Evolutionary conservation across 2,888 invertebrate species (phyloP).

Genomic region (Rosalia funebris): DNA sequence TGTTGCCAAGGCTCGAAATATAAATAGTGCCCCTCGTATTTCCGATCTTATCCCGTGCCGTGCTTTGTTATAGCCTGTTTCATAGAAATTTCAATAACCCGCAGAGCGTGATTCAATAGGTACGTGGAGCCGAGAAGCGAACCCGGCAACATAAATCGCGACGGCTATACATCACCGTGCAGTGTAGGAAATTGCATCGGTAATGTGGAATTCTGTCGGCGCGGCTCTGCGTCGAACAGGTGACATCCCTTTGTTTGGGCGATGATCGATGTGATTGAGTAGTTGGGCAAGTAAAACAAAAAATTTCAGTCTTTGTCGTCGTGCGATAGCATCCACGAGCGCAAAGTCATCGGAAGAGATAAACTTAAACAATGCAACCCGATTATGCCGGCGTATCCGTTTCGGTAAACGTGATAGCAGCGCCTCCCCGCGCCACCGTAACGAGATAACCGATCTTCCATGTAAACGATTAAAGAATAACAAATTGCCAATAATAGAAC

Average conservation of each 20-base stretch:
- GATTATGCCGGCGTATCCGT: neutral
- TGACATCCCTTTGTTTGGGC: conserved; percentile 44
- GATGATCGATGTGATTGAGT: conserved; percentile 43
- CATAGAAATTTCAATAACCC: conserved; percentile 34
- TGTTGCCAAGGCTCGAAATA: too few species aligned
- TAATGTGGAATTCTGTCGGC: conserved; percentile 47
- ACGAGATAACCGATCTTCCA: too few species aligned
- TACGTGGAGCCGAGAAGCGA: conserved; percentile 10
- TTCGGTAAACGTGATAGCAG: neutral
- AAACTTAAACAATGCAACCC: conserved; percentile 8
- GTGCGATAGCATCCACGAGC: neutral
- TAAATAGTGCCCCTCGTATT: too few species aligned
- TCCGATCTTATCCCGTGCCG: neutral
- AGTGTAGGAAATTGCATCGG: conserved; percentile 52
- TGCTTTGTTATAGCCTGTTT: neutral
- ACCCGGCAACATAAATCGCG: conserved; percentile 35
- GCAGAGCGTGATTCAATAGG: conserved; percentile 34
- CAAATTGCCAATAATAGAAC: too few species aligned
- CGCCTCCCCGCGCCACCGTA: too few species aligned
- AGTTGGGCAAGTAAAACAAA: conserved; percentile 1
- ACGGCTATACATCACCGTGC: conserved; percentile 43
- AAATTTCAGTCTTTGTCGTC: conserved; percentile 6
- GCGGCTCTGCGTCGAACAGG: conserved; percentile 42
- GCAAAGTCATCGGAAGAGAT: conserved; percentile 9
- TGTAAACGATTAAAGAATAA: too few species aligned